These are phyloP conservation scores for Sapayoa aenigma DNA, from an alignment of 2,113 vertebrate species.

Conservation along the genomic window DNA sequence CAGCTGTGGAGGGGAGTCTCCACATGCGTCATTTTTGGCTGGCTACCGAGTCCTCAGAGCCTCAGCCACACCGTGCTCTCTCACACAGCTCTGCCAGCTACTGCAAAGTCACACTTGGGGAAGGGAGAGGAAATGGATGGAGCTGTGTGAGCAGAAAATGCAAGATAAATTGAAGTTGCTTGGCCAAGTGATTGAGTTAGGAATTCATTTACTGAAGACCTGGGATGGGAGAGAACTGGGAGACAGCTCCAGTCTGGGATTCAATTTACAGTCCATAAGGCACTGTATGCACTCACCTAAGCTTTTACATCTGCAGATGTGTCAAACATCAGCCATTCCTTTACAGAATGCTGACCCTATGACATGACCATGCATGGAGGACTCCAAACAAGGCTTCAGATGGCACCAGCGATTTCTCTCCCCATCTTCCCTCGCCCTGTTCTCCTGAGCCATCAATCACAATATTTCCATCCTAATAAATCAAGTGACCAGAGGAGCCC, in stretches of 20 bases:
- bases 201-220: background rate
- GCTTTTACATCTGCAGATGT: background rate
- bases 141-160: background rate
- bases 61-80: background rate
- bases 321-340: background rate
- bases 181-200: background rate
- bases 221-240: background rate
- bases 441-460: background rate
- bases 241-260: background rate
- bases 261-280: background rate
- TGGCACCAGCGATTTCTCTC: background rate
- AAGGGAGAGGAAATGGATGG: background rate
- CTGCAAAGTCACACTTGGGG: background rate
- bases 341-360: background rate
- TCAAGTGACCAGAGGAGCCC: background rate
- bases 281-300: background rate
- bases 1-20: slow-evolving; percentile 63
- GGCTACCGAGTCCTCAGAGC: slow-evolving; percentile 26
- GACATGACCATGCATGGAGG: accelerated
- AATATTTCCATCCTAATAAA: background rate
- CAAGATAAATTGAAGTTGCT: background rate
- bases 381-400: background rate
- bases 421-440: too few species aligned
- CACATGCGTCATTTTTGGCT: slow-evolving; percentile 49
- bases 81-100: slow-evolving; percentile 3